Evolutionary conservation across 2,113 vertebrate genomes (phyloP), one percentile per base, ranked within the genome.

Genomic region (Tachysurus fulvidraco): DNA sequence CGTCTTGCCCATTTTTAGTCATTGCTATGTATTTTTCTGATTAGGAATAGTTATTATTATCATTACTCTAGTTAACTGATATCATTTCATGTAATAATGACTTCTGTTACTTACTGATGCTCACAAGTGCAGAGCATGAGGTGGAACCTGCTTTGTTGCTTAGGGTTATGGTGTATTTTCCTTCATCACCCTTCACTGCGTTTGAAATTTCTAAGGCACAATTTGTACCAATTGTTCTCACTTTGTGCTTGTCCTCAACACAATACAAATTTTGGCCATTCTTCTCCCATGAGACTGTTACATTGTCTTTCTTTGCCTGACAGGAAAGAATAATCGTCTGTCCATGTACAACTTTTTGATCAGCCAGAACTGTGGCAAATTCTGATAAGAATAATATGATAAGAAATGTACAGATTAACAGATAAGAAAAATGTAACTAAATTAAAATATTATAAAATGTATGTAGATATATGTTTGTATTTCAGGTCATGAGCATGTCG

Each of bases 101-200:
- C 5, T 17, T 59, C 12, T 46, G 36, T 50, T 60, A 74, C 85
- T 7, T 60, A 87, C 79, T 67, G 65, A 85, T 46, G 41, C 11
- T 79, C 19, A 85, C 74, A 50, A 10, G 1, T 60, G 84, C 25
- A 55, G 84, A 79, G 76, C 60, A 80, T 2, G 65, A 76, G 12
- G 2, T 16, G 8, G 5, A 41, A 5, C 85, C 85, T 12, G 3
- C 5, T 0, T 0, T 5, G 19, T 87, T 87, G 17, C 19, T 12
- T 36, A 36, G 36, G 16, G 8, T 64, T 62, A 87, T n/a, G 23
- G 67, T 83, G 74, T 87, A 87, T 2, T 73, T 46, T 16, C 67
- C 85, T 6, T 83, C 55, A 36, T 87, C 85, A 5, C 0, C 1
- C 2, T 46, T 36, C 11, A 64, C 10, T 41, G 23, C 80, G 4